Evolutionary conservation across 37 sponge, comb jelly and placozoan species (phyloP).

Genomic region (Spongilla lacustris): DNA sequence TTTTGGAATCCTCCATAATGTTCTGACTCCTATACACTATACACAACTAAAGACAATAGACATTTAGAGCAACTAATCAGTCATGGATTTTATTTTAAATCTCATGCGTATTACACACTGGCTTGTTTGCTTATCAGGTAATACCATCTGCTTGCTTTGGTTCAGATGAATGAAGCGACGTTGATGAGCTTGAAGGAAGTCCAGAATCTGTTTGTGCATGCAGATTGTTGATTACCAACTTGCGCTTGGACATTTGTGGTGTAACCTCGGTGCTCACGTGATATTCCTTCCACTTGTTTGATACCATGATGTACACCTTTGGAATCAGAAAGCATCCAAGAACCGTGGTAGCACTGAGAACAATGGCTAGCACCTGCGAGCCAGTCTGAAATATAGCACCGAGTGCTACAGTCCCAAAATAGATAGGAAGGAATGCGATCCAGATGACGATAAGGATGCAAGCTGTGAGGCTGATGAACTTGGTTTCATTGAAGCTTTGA

Average conservation of each 20-base stretch:
- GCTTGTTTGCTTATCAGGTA: too few species aligned
- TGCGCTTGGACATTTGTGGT: background rate
- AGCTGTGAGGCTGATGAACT: constrained; percentile 55
- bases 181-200: too few species aligned
- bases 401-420: constrained; percentile 37
- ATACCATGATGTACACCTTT: constrained; percentile 35
- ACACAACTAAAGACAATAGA: too few species aligned
- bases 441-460: constrained; percentile 56
- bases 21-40: too few species aligned
- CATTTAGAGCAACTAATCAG: too few species aligned
- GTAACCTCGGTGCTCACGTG: background rate
- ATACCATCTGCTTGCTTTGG: too few species aligned
- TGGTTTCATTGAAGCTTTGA: constrained; percentile 72
- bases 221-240: too few species aligned
- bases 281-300: background rate
- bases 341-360: constrained; percentile 58
- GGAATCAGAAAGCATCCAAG: constrained; percentile 49
- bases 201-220: too few species aligned
- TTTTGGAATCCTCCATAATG: too few species aligned
- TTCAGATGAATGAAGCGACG: too few species aligned
- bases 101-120: too few species aligned
- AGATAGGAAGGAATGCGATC: constrained; percentile 64
- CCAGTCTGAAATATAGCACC: constrained; percentile 41
- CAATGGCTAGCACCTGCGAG: constrained; percentile 57
- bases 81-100: too few species aligned